Evolutionary conservation across 2,113 vertebrate species (phyloP).

Genomic region (Python bivittatus): DNA sequence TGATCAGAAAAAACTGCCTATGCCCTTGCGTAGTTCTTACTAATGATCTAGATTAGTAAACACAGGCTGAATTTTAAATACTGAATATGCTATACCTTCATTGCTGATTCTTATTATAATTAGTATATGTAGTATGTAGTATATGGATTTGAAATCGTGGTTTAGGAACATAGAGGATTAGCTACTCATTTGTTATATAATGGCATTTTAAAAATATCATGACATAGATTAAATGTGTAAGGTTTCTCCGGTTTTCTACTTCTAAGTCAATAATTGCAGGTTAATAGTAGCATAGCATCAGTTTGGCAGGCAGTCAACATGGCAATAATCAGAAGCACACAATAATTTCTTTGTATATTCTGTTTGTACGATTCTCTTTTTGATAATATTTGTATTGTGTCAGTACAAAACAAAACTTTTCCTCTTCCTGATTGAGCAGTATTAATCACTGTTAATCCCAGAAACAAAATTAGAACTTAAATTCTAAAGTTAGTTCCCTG

Average conservation of each 20-base stretch:
- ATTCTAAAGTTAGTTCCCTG: background rate
- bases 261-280: slow-evolving; percentile 48
- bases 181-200: background rate
- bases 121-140: background rate
- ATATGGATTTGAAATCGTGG: background rate
- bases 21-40: too few species aligned
- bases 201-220: background rate
- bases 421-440: background rate
- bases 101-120: accelerated
- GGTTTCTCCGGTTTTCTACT: slow-evolving; percentile 22
- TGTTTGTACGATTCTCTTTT: background rate
- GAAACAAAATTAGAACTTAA: background rate
- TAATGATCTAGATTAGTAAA: too few species aligned
- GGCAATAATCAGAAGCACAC: background rate
- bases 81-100: background rate
- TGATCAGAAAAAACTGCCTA: too few species aligned
- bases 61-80: too few species aligned
- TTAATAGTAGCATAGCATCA: slow-evolving; percentile 3
- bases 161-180: slow-evolving; percentile 3
- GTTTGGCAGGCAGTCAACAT: slow-evolving; percentile 4
- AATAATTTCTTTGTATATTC: background rate
- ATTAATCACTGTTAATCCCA: background rate
- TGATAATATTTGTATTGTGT: background rate
- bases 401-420: background rate
- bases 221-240: too few species aligned